phyloP scores from a whole-genome alignment of 1,140 invertebrate species.

The Lasaia peninsularis region DNA sequence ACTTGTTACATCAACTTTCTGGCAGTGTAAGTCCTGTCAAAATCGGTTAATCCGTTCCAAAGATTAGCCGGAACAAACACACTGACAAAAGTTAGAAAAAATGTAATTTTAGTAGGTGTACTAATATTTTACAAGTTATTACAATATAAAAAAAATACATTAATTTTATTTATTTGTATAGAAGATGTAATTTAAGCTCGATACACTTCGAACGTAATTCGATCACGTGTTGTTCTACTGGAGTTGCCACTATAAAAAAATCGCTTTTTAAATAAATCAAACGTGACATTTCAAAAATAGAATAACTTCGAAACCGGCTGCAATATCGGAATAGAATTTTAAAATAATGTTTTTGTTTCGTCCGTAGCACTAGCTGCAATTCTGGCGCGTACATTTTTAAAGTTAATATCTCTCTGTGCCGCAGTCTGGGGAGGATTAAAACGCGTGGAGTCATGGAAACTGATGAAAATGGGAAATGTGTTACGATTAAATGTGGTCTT shows the following conservation, averaged over 20 bases:
- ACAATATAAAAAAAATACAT: no score
- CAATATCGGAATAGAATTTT: conserved; percentile 15
- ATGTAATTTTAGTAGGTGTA: no score
- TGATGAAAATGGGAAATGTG: background rate
- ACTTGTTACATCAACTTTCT: no score
- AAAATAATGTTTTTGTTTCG: conserved; percentile 11
- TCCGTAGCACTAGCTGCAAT: conserved; percentile 27
- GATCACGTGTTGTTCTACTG: no score
- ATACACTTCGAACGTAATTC: no score
- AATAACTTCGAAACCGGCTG: background rate
- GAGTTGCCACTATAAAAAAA: conserved; percentile 10
- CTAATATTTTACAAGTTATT: no score
- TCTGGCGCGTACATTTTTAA: conserved; percentile 46
- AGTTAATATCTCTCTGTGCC: conserved; percentile 28
- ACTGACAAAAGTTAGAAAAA: no score
- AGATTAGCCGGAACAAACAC: no score
- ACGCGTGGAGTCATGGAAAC: conserved; percentile 13
- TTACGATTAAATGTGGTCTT: background rate
- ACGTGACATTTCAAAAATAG: conserved; percentile 16
- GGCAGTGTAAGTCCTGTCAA: no score
- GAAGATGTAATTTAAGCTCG: no score
- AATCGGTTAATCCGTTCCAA: no score
- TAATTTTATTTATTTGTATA: no score
- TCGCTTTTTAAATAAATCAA: conserved; percentile 4
- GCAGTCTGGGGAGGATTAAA: conserved; percentile 27